Evolutionary conservation across 2,888 invertebrate genomes (phyloP).

Genomic region (Tillus elongatus): DNA sequence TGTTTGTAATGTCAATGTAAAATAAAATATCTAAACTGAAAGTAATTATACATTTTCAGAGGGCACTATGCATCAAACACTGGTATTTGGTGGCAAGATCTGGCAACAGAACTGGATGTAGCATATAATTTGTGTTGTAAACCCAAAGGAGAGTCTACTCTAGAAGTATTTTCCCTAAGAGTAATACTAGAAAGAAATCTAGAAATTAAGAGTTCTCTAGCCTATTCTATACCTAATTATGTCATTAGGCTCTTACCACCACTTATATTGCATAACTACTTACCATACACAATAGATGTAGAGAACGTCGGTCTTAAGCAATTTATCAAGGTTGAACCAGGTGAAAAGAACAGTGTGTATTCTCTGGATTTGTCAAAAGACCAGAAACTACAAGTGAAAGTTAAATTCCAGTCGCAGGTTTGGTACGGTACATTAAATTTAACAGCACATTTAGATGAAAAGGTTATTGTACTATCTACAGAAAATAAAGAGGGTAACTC

Average conservation of each 20-base stretch:
- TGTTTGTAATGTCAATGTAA: too few relatives aligned
- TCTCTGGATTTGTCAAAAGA: conserved; percentile 53
- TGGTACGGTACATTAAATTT: conserved; percentile 66
- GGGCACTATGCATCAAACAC: conserved; percentile 62
- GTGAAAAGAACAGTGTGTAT: conserved; percentile 62
- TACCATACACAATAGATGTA: conserved; percentile 63
- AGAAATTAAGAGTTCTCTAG: conserved; percentile 27
- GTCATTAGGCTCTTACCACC: conserved; percentile 64
- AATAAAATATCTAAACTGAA: too few relatives aligned
- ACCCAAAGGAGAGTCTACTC: conserved; percentile 51
- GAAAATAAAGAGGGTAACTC: conserved; percentile 60
- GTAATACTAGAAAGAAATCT: conserved; percentile 41
- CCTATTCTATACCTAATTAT: conserved; percentile 58
- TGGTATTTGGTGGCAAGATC: conserved; percentile 74
- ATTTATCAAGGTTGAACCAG: conserved; percentile 56
- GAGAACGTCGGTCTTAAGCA: conserved; percentile 44
- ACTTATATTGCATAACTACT: conserved; percentile 62
- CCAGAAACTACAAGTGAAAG: conserved; percentile 43
- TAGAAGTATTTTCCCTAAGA: conserved; percentile 58
- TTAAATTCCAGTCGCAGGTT: conserved; percentile 54
- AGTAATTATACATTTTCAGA: too few relatives aligned
- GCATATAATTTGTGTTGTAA: conserved; percentile 60
- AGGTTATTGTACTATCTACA: conserved; percentile 41
- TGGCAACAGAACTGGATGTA: conserved; percentile 56
- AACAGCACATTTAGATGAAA: conserved; percentile 54